A percentile compares a stretch with the other conserved stretches of the same genome.
phyloP scores from a whole-genome alignment of 2,888 invertebrate genomes.

The Cheilosia vernalis region DNA sequence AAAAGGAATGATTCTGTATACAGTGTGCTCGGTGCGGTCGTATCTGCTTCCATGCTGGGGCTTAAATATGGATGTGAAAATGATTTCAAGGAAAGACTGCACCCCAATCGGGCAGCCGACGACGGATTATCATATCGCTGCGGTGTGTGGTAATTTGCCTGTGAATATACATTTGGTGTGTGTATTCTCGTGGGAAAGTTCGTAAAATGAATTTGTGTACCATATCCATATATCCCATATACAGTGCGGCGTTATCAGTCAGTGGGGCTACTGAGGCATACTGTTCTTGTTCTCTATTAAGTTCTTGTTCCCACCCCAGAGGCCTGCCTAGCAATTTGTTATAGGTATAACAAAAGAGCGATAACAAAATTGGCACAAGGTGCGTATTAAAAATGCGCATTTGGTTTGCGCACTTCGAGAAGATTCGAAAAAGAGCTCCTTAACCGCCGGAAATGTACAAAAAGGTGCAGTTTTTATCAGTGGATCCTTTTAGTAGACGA shows the following conservation, averaged over 20 bases:
- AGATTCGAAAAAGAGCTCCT: neutral
- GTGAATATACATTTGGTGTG: neutral
- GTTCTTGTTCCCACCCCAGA: slow-evolving; percentile 42
- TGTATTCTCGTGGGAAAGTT: slow-evolving; percentile 58
- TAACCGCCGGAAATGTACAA: neutral
- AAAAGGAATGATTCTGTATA: slow-evolving; percentile 37
- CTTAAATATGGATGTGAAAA: slow-evolving; percentile 59
- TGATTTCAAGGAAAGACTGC: slow-evolving; percentile 43
- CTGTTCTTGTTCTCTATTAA: slow-evolving; percentile 22
- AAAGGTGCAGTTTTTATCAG: neutral
- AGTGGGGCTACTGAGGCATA: neutral
- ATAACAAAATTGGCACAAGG: slow-evolving; percentile 50
- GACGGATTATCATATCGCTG: slow-evolving; percentile 52
- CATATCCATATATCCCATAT: neutral
- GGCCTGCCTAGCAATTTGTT: slow-evolving; percentile 31
- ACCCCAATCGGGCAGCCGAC: slow-evolving; percentile 37
- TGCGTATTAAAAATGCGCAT: slow-evolving; percentile 1
- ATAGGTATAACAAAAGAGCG: neutral
- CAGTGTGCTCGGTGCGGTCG: neutral
- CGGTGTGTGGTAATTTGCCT: slow-evolving; percentile 40
- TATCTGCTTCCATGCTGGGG: slow-evolving; percentile 40
- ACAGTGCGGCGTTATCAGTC: slow-evolving; percentile 31
- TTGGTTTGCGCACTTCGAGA: neutral
- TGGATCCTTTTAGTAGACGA: neutral
- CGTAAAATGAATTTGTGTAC: slow-evolving; percentile 16